Evolutionary conservation across 2,113 vertebrate species (phyloP).

Genomic region (Microcebus ravelobensis): DNA sequence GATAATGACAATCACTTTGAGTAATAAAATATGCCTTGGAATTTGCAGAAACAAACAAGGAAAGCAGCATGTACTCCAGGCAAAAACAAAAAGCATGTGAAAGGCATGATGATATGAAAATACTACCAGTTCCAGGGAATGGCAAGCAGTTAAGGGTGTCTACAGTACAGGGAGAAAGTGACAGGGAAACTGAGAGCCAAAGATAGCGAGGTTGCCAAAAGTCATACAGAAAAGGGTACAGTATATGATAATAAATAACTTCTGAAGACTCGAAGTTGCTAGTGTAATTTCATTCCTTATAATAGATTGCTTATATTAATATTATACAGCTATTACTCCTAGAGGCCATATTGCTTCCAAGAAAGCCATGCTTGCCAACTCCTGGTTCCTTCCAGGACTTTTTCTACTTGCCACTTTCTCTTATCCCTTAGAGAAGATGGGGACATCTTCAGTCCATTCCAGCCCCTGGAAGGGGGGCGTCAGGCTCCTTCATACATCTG

Average conservation of each 20-base stretch:
- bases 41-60: background rate
- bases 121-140: background rate
- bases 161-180: background rate
- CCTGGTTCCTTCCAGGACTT: background rate
- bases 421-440: background rate
- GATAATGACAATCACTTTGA: background rate
- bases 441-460: background rate
- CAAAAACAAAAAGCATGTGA: background rate
- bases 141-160: background rate
- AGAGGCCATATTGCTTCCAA: background rate
- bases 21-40: background rate
- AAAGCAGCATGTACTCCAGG: background rate
- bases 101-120: background rate
- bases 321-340: background rate
- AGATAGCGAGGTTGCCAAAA: background rate
- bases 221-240: background rate
- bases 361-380: background rate
- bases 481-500: background rate
- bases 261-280: background rate
- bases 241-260: background rate
- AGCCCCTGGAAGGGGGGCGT: background rate
- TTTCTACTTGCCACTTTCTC: background rate
- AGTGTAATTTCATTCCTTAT: background rate
- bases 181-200: background rate
- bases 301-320: background rate